Evolutionary conservation across 2,797 vertebrate species (phyloP).

Genomic region (Nasua narica): DNA sequence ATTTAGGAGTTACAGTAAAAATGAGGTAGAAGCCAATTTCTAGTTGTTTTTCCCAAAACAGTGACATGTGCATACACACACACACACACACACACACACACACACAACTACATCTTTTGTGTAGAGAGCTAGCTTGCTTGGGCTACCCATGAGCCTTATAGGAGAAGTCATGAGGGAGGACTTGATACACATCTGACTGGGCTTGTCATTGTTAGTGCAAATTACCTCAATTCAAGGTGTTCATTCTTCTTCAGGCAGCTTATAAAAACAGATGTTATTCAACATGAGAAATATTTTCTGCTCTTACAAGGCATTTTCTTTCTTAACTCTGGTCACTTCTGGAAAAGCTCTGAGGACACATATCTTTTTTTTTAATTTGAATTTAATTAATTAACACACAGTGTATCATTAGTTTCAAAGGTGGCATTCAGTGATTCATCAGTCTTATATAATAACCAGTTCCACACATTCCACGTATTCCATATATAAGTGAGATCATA

Average conservation of each 20-base stretch:
- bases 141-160: not conserved
- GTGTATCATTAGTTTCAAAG: not conserved
- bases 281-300: not conserved
- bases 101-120: not conserved
- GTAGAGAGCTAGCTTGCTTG: not conserved
- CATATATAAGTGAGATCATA: not conserved
- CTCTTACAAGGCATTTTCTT: not conserved
- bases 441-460: not conserved
- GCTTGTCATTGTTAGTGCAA: not conserved
- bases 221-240: not conserved
- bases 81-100: not conserved
- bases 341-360: not conserved
- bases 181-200: not conserved
- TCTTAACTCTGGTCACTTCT: not conserved
- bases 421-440: not conserved
- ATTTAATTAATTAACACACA: not conserved
- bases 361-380: not conserved
- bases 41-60: not conserved
- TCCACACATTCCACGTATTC: too few species aligned
- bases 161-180: not conserved
- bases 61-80: rapidly evolving
- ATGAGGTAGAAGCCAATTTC: not conserved
- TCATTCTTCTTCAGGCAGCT: not conserved
- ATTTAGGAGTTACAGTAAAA: not conserved
- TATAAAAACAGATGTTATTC: not conserved